These are phyloP conservation scores for Tanypteryx hageni DNA, from an alignment of 2,888 invertebrate genomes.

Conservation along the genomic window DNA sequence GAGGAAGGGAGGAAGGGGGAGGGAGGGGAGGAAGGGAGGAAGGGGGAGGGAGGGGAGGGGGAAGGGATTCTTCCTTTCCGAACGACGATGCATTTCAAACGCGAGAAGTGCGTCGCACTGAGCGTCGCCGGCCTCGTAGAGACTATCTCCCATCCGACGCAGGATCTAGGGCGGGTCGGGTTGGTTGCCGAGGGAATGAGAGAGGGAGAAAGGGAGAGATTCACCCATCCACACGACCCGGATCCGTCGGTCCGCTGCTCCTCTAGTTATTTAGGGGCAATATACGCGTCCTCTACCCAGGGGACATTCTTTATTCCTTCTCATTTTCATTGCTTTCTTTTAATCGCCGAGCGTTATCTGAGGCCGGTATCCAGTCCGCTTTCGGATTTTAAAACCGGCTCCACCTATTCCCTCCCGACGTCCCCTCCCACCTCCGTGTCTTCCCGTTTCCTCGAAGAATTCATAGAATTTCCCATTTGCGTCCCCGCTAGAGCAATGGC, in stretches of 20 bases:
- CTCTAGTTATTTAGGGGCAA: not conserved
- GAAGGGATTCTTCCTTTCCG: too few relatives aligned
- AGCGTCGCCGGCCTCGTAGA: too few relatives aligned
- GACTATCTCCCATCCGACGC: too few relatives aligned
- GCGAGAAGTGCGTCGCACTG: too few relatives aligned
- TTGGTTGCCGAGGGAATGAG: not conserved
- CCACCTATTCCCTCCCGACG: not conserved
- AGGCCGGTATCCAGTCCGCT: constrained; percentile 15
- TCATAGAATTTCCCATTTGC: not conserved
- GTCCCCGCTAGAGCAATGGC: not conserved
- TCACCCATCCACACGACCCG: constrained; percentile 15
- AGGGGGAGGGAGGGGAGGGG: too few relatives aligned
- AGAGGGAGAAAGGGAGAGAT: not conserved
- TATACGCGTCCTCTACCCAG: not conserved
- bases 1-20: too few relatives aligned
- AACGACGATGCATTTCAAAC: too few relatives aligned
- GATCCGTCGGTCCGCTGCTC: not conserved
- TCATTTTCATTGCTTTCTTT: constrained; percentile 19
- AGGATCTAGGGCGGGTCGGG: too few relatives aligned
- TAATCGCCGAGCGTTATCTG: constrained; percentile 32
- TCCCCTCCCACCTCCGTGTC: not conserved
- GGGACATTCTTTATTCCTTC: constrained; percentile 11
- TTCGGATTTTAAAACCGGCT: constrained; percentile 28
- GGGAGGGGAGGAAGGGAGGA: too few relatives aligned
- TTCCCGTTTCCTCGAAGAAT: not conserved